A percentile compares a stretch with the other conserved stretches of the same genome.
phyloP scores from a whole-genome alignment of 2,113 vertebrate species.

The Tor tambroides region DNA sequence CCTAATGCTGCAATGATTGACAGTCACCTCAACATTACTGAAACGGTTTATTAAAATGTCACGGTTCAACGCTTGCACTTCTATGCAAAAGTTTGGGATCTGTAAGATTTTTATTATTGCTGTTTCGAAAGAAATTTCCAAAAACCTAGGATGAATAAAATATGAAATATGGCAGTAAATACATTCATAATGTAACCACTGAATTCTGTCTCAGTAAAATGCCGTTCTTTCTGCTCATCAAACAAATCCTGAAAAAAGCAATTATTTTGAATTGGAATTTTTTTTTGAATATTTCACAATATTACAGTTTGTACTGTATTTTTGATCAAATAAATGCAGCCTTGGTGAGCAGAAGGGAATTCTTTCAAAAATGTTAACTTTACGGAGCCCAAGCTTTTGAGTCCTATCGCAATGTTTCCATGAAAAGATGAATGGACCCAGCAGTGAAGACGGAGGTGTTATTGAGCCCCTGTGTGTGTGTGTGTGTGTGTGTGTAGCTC shows the following conservation, averaged over 20 bases:
- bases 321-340: background rate
- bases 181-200: background rate
- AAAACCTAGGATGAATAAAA: background rate
- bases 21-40: no score
- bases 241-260: background rate
- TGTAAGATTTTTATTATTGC: no score
- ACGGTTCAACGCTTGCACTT: no score
- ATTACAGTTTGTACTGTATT: background rate
- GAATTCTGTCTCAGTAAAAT: background rate
- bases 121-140: background rate
- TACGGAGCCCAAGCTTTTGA: background rate
- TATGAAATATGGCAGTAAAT: background rate
- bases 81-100: no score
- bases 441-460: no score
- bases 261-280: background rate
- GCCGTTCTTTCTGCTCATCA: no score
- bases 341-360: background rate
- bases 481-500: constrained; percentile 67
- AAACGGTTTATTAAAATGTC: no score
- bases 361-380: background rate
- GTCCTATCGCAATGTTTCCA: background rate
- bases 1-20: background rate
- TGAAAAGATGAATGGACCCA: background rate
- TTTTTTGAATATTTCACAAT: background rate
- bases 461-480: no score